These are phyloP conservation scores for Anadara kagoshimensis DNA, from an alignment of 1,140 invertebrate species.

Conservation along the genomic window DNA sequence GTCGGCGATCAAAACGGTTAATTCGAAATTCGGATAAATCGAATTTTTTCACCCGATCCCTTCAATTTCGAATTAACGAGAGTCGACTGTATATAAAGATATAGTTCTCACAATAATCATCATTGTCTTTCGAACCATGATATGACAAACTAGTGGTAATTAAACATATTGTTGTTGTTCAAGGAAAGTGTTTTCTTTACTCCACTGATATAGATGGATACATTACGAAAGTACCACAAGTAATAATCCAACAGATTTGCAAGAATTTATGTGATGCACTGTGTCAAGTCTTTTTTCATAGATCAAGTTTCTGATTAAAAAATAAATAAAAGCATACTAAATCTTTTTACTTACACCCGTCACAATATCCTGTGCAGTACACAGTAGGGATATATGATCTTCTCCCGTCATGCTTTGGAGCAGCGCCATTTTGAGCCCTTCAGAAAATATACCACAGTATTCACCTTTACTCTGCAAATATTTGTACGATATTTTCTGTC, in stretches of 20 bases:
- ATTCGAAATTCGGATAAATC: no score
- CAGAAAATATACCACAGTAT: constrained; percentile 39
- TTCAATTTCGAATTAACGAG: no score
- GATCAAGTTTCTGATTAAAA: background rate
- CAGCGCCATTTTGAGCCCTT: constrained; percentile 44
- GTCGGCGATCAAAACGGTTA: no score
- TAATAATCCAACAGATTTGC: background rate
- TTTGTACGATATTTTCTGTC: constrained; percentile 22
- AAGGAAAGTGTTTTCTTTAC: no score
- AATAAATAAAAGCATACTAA: background rate
- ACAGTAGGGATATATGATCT: constrained; percentile 34
- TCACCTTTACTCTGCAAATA: constrained; percentile 31
- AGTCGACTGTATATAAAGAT: no score
- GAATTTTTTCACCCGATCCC: no score
- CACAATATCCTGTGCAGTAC: constrained; percentile 45
- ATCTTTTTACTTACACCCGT: constrained; percentile 21
- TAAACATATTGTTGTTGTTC: no score
- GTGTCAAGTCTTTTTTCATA: background rate
- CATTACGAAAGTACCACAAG: no score
- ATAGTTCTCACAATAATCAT: no score
- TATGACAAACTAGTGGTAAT: no score
- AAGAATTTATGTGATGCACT: background rate
- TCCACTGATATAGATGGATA: no score
- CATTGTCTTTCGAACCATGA: no score
- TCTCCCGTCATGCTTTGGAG: constrained; percentile 18